These are phyloP conservation scores for Drosophila subpulchrella DNA, from an alignment of 1,140 invertebrate genomes.

Conservation along the genomic window DNA sequence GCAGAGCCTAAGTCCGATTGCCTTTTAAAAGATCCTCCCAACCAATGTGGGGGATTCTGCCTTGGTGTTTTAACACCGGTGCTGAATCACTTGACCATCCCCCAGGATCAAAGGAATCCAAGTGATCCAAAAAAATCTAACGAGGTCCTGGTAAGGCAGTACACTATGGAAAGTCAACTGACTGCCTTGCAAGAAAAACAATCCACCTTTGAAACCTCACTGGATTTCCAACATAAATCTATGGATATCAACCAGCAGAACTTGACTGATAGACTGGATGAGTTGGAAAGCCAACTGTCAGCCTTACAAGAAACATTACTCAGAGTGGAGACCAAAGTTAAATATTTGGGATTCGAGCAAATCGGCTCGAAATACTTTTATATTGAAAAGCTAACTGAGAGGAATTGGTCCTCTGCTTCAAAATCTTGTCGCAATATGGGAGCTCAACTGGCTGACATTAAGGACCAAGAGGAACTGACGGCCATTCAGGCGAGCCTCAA, in stretches of 20 bases:
- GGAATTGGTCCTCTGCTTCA: not conserved
- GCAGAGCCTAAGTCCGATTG: not conserved
- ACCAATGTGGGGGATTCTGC: conserved; percentile 1
- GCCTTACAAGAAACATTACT: not conserved
- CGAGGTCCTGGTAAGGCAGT: conserved; percentile 1
- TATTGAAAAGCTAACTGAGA: not conserved
- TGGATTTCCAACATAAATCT: not conserved
- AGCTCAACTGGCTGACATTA: not conserved
- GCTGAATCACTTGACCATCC: not conserved
- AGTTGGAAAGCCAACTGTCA: not conserved
- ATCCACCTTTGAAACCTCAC: not conserved
- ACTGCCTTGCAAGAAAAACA: not conserved
- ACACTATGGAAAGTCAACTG: not conserved
- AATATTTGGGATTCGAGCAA: not conserved
- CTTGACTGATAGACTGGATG: not conserved
- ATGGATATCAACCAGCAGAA: not conserved
- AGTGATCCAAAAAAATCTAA: not conserved
- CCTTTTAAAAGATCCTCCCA: not conserved
- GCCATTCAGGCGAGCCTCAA: not conserved
- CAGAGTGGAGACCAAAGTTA: not conserved
- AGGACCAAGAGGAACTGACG: not conserved
- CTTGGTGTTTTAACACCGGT: not conserved
- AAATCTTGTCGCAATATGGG: not conserved
- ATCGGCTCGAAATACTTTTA: conserved; percentile 6
- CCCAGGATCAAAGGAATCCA: not conserved